A percentile compares a stretch with the other conserved stretches of the same genome.
Evolutionary conservation across 2,888 invertebrate genomes (phyloP).

Genomic region (Chironomus riparius): DNA sequence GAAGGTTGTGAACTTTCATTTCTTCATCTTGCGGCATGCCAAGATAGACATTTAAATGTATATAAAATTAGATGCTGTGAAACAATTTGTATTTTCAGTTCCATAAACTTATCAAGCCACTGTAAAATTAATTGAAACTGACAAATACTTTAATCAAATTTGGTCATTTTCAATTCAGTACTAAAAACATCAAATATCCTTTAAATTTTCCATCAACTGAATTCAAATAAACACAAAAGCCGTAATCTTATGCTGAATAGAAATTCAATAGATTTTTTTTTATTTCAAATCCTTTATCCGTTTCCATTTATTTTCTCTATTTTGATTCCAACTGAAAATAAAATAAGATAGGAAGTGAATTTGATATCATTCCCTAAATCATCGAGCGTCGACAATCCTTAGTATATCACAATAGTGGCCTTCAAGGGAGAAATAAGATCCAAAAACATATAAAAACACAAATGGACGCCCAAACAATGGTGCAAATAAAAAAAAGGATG

Average conservation of each 20-base stretch:
- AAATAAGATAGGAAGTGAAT: background rate
- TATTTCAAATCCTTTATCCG: slow-evolving; percentile 11
- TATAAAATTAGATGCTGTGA: no score
- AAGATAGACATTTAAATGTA: no score
- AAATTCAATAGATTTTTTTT: background rate
- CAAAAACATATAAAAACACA: background rate
- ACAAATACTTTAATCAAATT: no score
- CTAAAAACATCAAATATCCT: no score
- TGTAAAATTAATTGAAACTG: no score
- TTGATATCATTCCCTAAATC: slow-evolving; percentile 13
- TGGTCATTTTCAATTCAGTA: no score
- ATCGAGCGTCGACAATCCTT: background rate
- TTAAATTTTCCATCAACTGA: no score
- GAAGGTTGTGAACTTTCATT: no score
- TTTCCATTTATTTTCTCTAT: background rate
- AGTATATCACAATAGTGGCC: background rate
- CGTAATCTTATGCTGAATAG: background rate
- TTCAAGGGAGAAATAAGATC: background rate
- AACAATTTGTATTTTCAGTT: no score
- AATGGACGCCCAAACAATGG: background rate
- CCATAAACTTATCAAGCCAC: no score
- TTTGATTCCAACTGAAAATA: background rate
- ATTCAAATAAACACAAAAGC: background rate
- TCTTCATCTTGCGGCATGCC: no score
- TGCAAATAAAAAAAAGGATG: background rate